Conservation (phyloP, 2,797 vertebrate genomes). For the Acanthopagrus latus region DNA sequence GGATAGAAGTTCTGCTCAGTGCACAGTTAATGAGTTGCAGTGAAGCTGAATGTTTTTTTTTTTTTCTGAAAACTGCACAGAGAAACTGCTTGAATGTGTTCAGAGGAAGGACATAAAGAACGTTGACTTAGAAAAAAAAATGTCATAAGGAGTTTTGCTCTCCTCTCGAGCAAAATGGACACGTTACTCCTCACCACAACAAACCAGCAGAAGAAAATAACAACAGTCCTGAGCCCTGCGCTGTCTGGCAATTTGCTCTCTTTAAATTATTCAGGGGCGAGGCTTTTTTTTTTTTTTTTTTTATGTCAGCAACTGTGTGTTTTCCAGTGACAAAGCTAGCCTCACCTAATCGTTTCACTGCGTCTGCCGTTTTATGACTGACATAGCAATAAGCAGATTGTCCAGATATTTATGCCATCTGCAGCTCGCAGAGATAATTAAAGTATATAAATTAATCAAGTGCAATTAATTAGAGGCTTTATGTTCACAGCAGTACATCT, state of each 20-base stretch:
- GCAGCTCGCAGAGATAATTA: conserved; percentile 99
- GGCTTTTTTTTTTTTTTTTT: conserved; percentile 81
- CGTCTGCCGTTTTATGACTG: conserved; percentile 99
- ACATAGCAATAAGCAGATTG: conserved; percentile 99
- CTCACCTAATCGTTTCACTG: conserved; percentile 94
- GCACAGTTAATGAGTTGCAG: conserved; percentile 26
- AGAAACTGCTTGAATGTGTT: conserved; percentile 48
- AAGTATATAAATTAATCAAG: conserved; percentile 99
- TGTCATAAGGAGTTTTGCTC: conserved; percentile 55
- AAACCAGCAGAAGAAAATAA: conserved; percentile 74
- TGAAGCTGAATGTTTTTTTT: too few relatives aligned
- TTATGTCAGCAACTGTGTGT: conserved; percentile 86
- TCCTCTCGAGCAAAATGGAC: conserved; percentile 64
- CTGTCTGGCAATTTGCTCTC: conserved; percentile 92
- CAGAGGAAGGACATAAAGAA: conserved; percentile 53
- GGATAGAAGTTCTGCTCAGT: conserved; percentile 3
- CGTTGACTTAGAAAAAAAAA: conserved; percentile 56
- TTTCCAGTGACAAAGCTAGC: conserved; percentile 90
- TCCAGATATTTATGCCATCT: conserved; percentile 99
- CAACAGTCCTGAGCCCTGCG: conserved; percentile 84
- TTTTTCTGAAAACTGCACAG: conserved; percentile 23
- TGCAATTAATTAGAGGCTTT: conserved; percentile 99
- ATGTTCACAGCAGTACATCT: conserved; percentile 99
- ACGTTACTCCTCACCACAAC: conserved; percentile 68
- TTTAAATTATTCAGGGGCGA: conserved; percentile 93